Percentiles rank a stretch among this genome's conserved stretches.
These are phyloP conservation scores for Myotis pilosus DNA, from an alignment of 2,797 vertebrate species.

Conservation along the genomic window DNA sequence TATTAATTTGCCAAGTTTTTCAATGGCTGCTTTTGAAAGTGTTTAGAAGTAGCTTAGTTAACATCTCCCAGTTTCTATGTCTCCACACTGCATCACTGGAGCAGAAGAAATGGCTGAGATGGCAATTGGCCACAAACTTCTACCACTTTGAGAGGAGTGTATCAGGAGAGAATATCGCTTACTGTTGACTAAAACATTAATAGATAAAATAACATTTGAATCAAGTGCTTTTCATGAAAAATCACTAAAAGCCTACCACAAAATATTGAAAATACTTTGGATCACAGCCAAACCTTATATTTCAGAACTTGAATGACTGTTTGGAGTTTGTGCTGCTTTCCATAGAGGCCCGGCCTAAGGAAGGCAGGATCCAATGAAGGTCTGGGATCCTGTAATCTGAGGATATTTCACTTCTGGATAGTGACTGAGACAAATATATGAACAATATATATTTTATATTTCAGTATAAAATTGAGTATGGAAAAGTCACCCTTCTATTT, in stretches of 20 bases:
- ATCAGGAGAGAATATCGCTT: conserved; percentile 52
- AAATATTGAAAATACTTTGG: conserved; percentile 53
- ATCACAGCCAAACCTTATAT: conserved; percentile 1
- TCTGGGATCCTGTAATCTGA: not conserved
- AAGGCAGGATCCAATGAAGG: not conserved
- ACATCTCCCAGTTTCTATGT: not conserved
- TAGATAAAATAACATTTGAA: conserved; percentile 60
- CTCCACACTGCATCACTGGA: not conserved
- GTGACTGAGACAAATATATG: not conserved
- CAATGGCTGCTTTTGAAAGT: conserved; percentile 19
- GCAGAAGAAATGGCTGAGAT: conserved; percentile 49
- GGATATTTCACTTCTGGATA: not conserved
- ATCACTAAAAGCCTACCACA: conserved; percentile 38
- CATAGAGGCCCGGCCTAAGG: not conserved
- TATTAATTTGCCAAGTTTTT: not conserved
- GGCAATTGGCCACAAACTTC: conserved; percentile 52
- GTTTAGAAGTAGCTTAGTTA: not conserved
- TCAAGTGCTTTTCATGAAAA: conserved; percentile 63
- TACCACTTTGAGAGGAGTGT: conserved; percentile 5
- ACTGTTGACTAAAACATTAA: conserved; percentile 62
- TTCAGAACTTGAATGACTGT: conserved; percentile 8
- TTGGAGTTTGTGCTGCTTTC: not conserved
- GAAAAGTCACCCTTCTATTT: not conserved
- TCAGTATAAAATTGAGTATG: not conserved
- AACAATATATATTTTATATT: not conserved